Evolutionary conservation across 2,113 vertebrate species (phyloP), one percentile per base, ranked within the genome.

Genomic region (Psilopogon haemacephalus): DNA sequence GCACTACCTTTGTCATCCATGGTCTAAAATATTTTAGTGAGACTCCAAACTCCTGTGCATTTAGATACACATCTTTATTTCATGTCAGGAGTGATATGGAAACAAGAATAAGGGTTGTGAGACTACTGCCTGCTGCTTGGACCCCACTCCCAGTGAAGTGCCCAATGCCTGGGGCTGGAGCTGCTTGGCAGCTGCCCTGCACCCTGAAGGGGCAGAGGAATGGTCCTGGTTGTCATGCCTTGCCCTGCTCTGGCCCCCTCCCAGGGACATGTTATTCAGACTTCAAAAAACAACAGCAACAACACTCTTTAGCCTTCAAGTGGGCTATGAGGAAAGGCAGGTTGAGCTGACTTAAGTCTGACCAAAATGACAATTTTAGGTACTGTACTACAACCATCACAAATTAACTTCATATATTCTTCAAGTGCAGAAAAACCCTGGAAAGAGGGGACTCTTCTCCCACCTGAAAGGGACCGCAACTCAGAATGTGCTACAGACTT

Each of bases 281-380:
- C 48, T 26, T 37, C 55, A 46, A 70, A 88, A 12, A 2, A 0
- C n/a, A n/a, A n/a, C n/a, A n/a, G n/a, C n/a, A 30, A 6, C n/a
- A 12, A 33, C 26, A 38, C 18, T 12, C 38, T 17, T 1, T 15
- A 17, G 30, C 8, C 9, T 73, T 70, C 58, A 27, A 0, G 0
- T 1, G 15, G 24, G 1, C 23, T 37, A 48, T 38, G 12, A 80
- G 6, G 23, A 63, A 89, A 86, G 26, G 27, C 24, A 54, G 38
- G 20, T 11, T 50, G 6, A 73, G 19, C 30, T 3, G 12, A 24
- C 4, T 50, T 8, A 19, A 60, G 20, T 83, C 70, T 35, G 8
- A 82, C 33, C 9, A 72, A 82, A 88, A 79, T 5, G 1, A 5
- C 4, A 70, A 23, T 70, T 84, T 70, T 17, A 55, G 6, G 4